A percentile compares a stretch with the other conserved stretches of the same genome.
Evolutionary conservation across 2,113 vertebrate species (phyloP).

Genomic region (Dasypus novemcinctus): DNA sequence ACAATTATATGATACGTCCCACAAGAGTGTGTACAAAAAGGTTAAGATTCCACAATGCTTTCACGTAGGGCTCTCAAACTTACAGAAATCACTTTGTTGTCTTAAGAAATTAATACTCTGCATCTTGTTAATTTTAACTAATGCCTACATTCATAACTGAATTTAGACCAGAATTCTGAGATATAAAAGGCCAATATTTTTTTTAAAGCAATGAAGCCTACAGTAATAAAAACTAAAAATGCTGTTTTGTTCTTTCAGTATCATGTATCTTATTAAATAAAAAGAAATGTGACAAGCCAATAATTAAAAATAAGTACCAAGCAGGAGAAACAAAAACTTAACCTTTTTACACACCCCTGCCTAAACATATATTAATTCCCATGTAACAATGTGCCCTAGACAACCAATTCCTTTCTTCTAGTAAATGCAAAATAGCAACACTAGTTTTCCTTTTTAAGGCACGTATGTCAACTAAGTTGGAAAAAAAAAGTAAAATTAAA

Average conservation of each 20-base stretch:
- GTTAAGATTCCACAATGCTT: conserved; percentile 89
- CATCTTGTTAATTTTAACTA: conserved; percentile 85
- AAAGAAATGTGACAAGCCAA: conserved; percentile 82
- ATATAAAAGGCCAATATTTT: conserved; percentile 83
- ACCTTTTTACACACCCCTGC: conserved; percentile 90
- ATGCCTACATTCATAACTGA: conserved; percentile 87
- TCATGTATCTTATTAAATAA: conserved; percentile 78
- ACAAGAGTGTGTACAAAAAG: conserved; percentile 90
- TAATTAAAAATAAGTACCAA: conserved; percentile 81
- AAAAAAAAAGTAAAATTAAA: conserved; percentile 82
- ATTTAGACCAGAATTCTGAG: conserved; percentile 87
- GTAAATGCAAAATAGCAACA: conserved; percentile 86
- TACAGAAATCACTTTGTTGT: conserved; percentile 83
- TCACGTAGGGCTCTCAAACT: conserved; percentile 83
- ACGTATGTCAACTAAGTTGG: conserved; percentile 90
- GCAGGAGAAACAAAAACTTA: conserved; percentile 88
- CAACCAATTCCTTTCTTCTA: conserved; percentile 84
- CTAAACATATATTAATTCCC: conserved; percentile 87
- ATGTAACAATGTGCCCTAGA: conserved; percentile 89
- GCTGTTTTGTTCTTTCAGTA: conserved; percentile 73
- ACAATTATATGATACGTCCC: conserved; percentile 88
- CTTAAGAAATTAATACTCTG: conserved; percentile 86
- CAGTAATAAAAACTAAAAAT: conserved; percentile 79
- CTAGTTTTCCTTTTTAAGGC: conserved; percentile 95
- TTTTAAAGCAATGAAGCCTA: conserved; percentile 80